Evolutionary conservation across 2,888 invertebrate genomes (phyloP), one percentile per base, ranked within the genome.

Genomic region (Meteorus cinctellus): DNA sequence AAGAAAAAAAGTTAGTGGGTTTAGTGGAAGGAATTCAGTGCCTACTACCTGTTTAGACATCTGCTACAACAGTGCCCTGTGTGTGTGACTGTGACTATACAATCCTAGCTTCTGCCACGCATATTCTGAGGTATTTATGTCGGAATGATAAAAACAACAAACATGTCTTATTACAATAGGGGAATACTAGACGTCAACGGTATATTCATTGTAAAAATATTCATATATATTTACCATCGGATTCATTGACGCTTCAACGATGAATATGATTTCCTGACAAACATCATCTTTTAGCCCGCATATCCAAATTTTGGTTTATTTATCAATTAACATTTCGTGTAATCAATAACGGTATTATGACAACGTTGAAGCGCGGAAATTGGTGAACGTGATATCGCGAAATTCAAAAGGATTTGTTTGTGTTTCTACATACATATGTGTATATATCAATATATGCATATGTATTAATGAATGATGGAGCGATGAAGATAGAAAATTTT

Each of bases 91-190:
- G 85, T 87, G 88, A 89, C 87, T 87, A 88, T 89, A 88, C 88
- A 88, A 88, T 88, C 88, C 87, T 88, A 89, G 85, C 89, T 89
- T 89, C 89, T 87, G 88, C 89, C 86, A 88, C 88, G 86, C 87
- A 89, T 87, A 87, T 87, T 34, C 85, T 86, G 89, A 89, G 89
- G 89, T 89, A 89, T 89, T 89, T 89, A 89, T 89, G 83, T 87
- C 86, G 88, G 89, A 89, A 89, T 89, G 89, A 89, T 89, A 85
- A 88, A 88, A 87, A 86, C 88, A 86, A n/a, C 55, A 87, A 87
- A 55, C n/a, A 65, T 63, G 45, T 70, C 55, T 69, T 70, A 45
- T 62, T 63, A 59, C 51, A 31, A 29, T 29, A 19, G 55, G 60
- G 60, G 34, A 70, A n/a, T 51, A 63, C 65, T 65, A 19, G 65